These are phyloP conservation scores for Perognathus longimembris DNA, from an alignment of 2,113 vertebrate genomes.

Conservation along the genomic window DNA sequence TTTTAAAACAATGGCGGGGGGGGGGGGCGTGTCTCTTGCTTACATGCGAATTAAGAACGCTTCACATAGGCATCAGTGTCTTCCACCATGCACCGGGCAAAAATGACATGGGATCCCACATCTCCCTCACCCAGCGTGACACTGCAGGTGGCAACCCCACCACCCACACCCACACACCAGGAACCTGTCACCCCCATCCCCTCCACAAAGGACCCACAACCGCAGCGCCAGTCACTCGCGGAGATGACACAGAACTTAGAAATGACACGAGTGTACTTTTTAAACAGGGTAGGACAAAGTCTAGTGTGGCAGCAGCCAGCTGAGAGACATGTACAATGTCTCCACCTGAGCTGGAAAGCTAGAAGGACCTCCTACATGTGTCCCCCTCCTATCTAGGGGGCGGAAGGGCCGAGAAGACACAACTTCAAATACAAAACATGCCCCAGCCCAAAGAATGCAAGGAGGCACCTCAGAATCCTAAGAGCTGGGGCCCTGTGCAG, in stretches of 20 bases:
- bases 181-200: neutral
- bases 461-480: rapidly evolving
- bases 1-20: neutral
- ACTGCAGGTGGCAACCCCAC: neutral
- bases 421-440: neutral
- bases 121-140: neutral
- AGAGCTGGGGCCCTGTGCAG: neutral
- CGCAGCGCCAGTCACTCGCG: no score
- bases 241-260: neutral
- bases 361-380: neutral
- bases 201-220: neutral
- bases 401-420: neutral
- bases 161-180: neutral
- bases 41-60: neutral
- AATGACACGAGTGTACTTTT: neutral
- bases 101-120: neutral
- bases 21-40: neutral
- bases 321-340: rapidly evolving
- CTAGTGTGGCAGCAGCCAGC: neutral
- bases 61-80: neutral
- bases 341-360: neutral
- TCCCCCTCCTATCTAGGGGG: neutral
- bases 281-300: neutral
- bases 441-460: rapidly evolving
- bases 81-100: neutral